Conservation (phyloP, 2,888 invertebrate genomes). For the Phoronis australis region DNA sequence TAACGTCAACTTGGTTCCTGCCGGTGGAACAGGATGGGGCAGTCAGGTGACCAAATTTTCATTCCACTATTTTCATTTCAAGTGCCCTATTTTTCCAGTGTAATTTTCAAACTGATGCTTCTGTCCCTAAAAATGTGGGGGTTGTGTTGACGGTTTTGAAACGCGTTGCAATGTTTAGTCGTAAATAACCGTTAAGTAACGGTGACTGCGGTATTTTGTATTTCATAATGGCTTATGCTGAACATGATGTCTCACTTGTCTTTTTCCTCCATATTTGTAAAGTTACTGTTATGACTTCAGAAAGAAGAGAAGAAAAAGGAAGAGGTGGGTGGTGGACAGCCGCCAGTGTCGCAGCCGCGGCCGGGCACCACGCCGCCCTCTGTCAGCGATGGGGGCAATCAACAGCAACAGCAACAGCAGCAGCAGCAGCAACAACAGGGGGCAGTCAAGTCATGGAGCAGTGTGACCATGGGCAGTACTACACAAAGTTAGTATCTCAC, state of each 20-base stretch:
- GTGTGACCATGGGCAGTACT: constrained; percentile 50
- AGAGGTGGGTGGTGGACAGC: constrained; percentile 41
- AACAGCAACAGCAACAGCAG: constrained; percentile 14
- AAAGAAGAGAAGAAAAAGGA: constrained; percentile 58
- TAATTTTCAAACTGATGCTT: no score
- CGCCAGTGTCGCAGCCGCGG: constrained; percentile 47
- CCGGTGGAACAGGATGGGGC: constrained; percentile 59
- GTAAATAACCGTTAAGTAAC: no score
- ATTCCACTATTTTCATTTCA: background rate
- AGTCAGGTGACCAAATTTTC: background rate
- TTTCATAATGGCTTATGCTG: no score
- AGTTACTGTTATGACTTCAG: no score
- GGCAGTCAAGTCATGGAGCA: constrained; percentile 55
- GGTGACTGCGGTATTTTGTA: no score
- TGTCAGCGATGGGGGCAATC: constrained; percentile 18
- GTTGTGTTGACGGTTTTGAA: no score
- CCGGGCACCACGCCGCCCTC: constrained; percentile 38
- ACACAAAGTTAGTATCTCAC: constrained; percentile 22
- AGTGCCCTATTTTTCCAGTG: no score
- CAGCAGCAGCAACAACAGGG: background rate
- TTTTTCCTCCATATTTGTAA: no score
- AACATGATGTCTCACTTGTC: no score
- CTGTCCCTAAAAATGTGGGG: no score
- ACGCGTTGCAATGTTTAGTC: no score
- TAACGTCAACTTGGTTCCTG: constrained; percentile 71